Evolutionary conservation across 2,888 invertebrate species (phyloP).

Genomic region (Beris chalybata): DNA sequence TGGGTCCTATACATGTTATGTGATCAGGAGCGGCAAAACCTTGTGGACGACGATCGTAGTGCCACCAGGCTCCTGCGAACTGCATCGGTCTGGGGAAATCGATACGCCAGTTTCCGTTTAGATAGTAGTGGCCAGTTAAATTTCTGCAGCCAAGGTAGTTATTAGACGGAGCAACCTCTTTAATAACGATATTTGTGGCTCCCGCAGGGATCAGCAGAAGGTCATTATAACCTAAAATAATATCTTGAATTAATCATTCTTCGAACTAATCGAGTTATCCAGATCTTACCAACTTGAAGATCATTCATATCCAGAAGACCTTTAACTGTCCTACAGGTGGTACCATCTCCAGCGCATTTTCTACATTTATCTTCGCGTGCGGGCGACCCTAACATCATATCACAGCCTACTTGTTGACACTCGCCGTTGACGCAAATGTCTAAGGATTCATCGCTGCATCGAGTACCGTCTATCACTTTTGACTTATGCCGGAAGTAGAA

Average conservation of each 20-base stretch:
- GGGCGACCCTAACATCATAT: conserved; percentile 87
- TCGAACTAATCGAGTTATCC: not conserved
- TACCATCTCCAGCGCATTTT: conserved; percentile 89
- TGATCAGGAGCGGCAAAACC: conserved; percentile 84
- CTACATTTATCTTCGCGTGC: conserved; percentile 88
- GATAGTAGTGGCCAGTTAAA: conserved; percentile 77
- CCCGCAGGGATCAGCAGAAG: conserved; percentile 87
- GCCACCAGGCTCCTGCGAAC: conserved; percentile 84
- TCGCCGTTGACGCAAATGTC: conserved; percentile 94
- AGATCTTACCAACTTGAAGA: conserved; percentile 67
- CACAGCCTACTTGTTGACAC: conserved; percentile 93
- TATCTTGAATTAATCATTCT: not conserved
- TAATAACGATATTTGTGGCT: conserved; percentile 84
- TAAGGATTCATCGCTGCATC: conserved; percentile 77
- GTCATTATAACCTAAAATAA: conserved; percentile 81
- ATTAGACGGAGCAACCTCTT: conserved; percentile 78
- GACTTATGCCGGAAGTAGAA: conserved; percentile 87
- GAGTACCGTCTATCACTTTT: conserved; percentile 81
- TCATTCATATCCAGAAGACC: conserved; percentile 74
- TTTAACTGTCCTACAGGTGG: conserved; percentile 77
- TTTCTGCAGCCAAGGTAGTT: conserved; percentile 91
- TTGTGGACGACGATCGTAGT: conserved; percentile 81
- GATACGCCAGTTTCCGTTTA: conserved; percentile 94
- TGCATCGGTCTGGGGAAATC: conserved; percentile 80
- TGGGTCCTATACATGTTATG: conserved; percentile 82